Evolutionary conservation across 2,888 invertebrate species (phyloP).

Genomic region (Pseudococcus longispinus): DNA sequence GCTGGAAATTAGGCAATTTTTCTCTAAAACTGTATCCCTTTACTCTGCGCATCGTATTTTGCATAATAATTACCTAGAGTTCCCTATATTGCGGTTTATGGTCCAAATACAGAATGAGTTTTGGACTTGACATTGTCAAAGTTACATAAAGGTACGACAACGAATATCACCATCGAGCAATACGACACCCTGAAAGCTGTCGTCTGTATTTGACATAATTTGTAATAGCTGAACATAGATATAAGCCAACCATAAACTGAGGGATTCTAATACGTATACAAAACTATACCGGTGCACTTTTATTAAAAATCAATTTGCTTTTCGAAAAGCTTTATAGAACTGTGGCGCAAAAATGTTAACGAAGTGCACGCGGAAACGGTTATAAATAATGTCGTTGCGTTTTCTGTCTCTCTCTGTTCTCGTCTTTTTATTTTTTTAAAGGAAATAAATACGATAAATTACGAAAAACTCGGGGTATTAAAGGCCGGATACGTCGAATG

Average conservation of each 20-base stretch:
- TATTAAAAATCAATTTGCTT: slow-evolving; percentile 27
- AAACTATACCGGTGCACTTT: background rate
- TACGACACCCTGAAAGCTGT: background rate
- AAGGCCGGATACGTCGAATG: slow-evolving; percentile 33
- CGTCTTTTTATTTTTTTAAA: background rate
- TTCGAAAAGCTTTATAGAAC: background rate
- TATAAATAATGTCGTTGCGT: slow-evolving; percentile 17
- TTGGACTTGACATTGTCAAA: slow-evolving; percentile 26
- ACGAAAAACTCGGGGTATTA: slow-evolving; percentile 25
- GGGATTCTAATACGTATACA: background rate
- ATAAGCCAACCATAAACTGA: background rate
- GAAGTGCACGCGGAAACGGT: slow-evolving; percentile 14
- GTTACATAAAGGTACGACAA: background rate
- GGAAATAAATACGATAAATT: slow-evolving; percentile 38
- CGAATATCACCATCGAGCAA: too few relatives aligned
- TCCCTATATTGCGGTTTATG: background rate
- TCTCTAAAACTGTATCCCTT: too few relatives aligned
- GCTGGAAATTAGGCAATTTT: too few relatives aligned
- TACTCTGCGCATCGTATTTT: too few relatives aligned
- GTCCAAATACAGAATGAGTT: background rate
- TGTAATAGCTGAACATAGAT: background rate
- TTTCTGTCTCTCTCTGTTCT: background rate
- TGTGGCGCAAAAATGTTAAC: background rate
- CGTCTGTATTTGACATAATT: slow-evolving; percentile 12
- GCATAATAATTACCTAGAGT: background rate